These are phyloP conservation scores for Penaeus chinensis DNA, from an alignment of 1,140 invertebrate species.

Conservation along the genomic window DNA sequence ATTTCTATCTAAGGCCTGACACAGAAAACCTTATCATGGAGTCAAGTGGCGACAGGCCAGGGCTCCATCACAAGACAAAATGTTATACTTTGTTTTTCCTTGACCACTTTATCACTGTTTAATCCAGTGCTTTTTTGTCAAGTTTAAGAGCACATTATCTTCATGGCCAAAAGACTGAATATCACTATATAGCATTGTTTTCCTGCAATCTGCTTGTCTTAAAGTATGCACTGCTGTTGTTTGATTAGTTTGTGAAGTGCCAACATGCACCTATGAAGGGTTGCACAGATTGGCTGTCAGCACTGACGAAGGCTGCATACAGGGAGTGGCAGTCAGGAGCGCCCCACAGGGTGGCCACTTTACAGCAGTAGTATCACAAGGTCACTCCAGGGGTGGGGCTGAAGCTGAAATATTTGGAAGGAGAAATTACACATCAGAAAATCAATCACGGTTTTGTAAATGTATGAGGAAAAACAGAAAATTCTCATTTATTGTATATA, in stretches of 20 bases:
- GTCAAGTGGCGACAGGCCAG: neutral
- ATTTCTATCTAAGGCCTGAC: conserved; percentile 55
- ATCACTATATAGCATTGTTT: neutral
- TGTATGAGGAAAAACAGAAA: no score
- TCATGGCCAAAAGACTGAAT: neutral
- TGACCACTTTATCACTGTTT: conserved; percentile 37
- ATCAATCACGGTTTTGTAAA: neutral
- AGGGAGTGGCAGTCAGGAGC: conserved; percentile 43
- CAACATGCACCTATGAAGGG: neutral
- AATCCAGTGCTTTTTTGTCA: neutral
- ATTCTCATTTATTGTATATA: no score
- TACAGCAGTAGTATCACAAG: conserved; percentile 53
- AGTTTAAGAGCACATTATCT: conserved; percentile 3
- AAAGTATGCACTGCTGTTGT: conserved; percentile 4
- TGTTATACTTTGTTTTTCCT: conserved; percentile 5
- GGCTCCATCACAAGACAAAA: conserved; percentile 23
- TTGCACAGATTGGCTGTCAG: neutral
- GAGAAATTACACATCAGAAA: neutral
- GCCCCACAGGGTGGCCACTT: conserved; percentile 55
- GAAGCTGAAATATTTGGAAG: conserved; percentile 33
- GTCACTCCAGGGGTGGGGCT: conserved; percentile 58
- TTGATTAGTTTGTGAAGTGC: conserved; percentile 24
- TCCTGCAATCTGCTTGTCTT: neutral
- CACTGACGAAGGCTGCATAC: conserved; percentile 10
- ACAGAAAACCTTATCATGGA: conserved; percentile 26